phyloP scores from a whole-genome alignment of 2,113 vertebrate species.

The Antechinus flavipes region DNA sequence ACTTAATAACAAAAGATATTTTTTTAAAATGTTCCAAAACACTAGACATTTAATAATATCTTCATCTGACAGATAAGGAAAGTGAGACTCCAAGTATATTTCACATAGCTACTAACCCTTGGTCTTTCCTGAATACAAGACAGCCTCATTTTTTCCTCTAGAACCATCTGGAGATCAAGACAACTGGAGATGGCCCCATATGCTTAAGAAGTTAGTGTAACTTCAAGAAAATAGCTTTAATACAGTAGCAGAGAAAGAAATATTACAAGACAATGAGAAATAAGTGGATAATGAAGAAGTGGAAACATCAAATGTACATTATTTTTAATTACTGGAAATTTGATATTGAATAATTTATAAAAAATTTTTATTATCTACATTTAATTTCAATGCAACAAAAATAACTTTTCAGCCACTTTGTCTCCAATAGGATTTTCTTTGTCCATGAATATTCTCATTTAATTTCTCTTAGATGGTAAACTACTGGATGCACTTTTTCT shows the following conservation, averaged over 20 bases:
- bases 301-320: neutral
- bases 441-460: neutral
- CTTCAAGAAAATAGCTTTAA: neutral
- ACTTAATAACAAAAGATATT: neutral
- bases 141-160: too few relatives aligned
- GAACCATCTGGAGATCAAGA: too few relatives aligned
- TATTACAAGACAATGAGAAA: neutral
- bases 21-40: neutral
- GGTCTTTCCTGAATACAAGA: too few relatives aligned
- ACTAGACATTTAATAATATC: neutral
- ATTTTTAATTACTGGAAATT: neutral
- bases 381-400: neutral
- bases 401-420: neutral
- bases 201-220: constrained; percentile 3
- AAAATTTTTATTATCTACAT: neutral
- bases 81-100: neutral
- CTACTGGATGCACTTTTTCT: too few relatives aligned
- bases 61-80: constrained; percentile 15
- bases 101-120: neutral
- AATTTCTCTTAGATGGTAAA: neutral
- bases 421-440: neutral
- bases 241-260: neutral
- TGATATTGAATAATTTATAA: neutral
- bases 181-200: too few relatives aligned
- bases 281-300: neutral